Evolutionary conservation across 1,140 invertebrate species (phyloP), one percentile per base, ranked within the genome.

Genomic region (Colletes gigas): DNA sequence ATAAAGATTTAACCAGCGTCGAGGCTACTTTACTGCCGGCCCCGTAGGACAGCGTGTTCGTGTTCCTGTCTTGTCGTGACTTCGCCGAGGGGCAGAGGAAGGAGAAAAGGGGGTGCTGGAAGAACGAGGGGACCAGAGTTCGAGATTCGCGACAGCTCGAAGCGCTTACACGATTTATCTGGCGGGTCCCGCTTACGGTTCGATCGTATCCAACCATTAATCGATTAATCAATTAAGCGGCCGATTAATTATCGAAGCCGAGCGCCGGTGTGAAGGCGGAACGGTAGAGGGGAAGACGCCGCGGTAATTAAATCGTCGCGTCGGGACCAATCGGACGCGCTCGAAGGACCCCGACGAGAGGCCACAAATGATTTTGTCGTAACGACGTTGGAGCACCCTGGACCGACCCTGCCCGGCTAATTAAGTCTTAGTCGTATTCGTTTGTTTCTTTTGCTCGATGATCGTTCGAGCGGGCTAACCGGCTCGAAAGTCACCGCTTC

Each of bases 301-400:
- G 57, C 67, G 84, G 83, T 90, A 90, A 90, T 90, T 90, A 90
- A 90, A 90, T 90, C 85, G 85, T 90, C 87, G 87, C 83, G 87
- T 90, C 83, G 84, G 71, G 84, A 83, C 71, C 88, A 87, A 90
- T 90, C 78, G 85, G 78, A 90, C 81, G 87, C 73, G 69, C 68
- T 88, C 82, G 82, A 83, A 59, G 75, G 75, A 85, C 55, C 75
- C 50, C 83, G 72, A 85, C 81, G 83, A 87, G 82, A 84, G 83
- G 78, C 86, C 89, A 87, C 86, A 85, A 88, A 87, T 89, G 89
- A 89, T 88, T 90, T 88, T 84, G 88, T 90, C 87, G 88, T 90
- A 90, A 88, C 81, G 77, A 86, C 82, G 84, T 77, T 52, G 50
- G 66, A 69, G 79, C 83, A 88, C 82, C 83, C 82, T 69, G 78